Evolutionary conservation across 1,140 invertebrate species (phyloP).

Genomic region (Rhopalosiphum padi): DNA sequence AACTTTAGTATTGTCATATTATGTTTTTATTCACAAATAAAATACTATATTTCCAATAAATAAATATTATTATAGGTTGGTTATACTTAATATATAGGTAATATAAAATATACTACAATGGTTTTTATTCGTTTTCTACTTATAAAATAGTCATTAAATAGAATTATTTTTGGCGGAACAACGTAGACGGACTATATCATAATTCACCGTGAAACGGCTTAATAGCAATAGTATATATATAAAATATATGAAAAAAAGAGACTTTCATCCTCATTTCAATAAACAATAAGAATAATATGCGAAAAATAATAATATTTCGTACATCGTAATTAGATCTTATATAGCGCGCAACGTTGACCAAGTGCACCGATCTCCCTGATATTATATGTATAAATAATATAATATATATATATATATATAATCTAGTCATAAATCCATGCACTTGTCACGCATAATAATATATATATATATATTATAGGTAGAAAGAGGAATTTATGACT

Average conservation of each 20-base stretch:
- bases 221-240: not conserved
- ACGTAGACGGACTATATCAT: not conserved
- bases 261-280: conserved; percentile 29
- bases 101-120: not conserved
- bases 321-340: conserved; percentile 29
- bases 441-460: not conserved
- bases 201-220: conserved; percentile 11
- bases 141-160: conserved; percentile 12
- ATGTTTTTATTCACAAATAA: not conserved
- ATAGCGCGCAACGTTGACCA: not conserved
- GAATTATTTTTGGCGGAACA: conserved; percentile 18
- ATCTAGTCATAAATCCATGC: not conserved
- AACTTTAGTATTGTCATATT: not conserved
- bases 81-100: not conserved
- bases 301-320: not conserved
- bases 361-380: not conserved
- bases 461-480: not conserved
- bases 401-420: not conserved
- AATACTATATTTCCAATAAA: not conserved
- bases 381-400: not conserved
- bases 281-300: not conserved
- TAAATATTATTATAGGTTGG: not conserved
- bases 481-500: conserved; percentile 12
- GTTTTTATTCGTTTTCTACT: not conserved
- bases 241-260: not conserved